Percentiles rank a stretch among this genome's conserved stretches.
Evolutionary conservation across 2,797 vertebrate genomes (phyloP).

Genomic region (Leptodactylus fallax): DNA sequence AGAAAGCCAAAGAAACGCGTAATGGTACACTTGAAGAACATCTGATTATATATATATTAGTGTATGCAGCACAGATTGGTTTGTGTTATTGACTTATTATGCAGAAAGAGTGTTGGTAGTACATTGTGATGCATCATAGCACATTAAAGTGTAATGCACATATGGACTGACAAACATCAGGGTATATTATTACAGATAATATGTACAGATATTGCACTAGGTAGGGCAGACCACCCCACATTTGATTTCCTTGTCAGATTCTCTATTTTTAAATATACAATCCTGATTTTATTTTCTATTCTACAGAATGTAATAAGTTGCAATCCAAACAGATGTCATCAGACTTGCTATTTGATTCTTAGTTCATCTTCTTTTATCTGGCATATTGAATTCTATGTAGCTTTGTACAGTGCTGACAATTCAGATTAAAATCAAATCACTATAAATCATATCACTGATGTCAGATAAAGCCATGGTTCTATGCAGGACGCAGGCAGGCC

Average conservation of each 20-base stretch:
- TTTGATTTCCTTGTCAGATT: not conserved
- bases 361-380: not conserved
- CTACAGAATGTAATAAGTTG: not conserved
- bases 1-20: not conserved
- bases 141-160: too few species aligned
- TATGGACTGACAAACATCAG: not conserved
- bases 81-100: not conserved
- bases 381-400: not conserved
- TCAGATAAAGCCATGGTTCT: too few species aligned
- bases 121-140: not conserved
- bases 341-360: not conserved
- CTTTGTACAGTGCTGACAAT: not conserved
- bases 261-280: not conserved
- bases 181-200: too few species aligned
- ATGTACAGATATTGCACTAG: not conserved
- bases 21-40: not conserved
- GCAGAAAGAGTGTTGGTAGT: not conserved
- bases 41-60: not conserved
- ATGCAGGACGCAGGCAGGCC: too few species aligned
- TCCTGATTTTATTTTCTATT: not conserved
- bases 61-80: too few species aligned
- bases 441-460: too few species aligned
- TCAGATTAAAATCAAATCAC: too few species aligned
- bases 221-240: not conserved
- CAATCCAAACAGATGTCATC: not conserved